Evolutionary conservation across 92 coral and sea anemone genomes (phyloP).

Genomic region (Palythoa heliodiscus): DNA sequence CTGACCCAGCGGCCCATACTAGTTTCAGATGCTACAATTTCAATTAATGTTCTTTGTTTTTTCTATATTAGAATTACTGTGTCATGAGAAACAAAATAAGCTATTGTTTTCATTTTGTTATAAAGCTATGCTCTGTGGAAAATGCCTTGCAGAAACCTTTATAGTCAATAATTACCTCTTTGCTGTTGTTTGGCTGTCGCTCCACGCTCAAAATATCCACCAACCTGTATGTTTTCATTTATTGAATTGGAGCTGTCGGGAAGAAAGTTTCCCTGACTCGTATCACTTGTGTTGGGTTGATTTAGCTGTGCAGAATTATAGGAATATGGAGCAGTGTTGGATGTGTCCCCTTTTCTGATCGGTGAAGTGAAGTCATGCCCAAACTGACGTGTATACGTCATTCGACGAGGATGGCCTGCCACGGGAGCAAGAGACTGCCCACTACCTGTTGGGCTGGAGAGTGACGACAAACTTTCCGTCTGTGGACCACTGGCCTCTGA

Average conservation of each 20-base stretch:
- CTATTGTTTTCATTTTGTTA: too few relatives aligned
- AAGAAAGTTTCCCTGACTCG: neutral
- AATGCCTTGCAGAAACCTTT: neutral
- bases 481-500: neutral
- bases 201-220: neutral
- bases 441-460: neutral
- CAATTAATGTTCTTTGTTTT: too few relatives aligned
- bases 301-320: neutral
- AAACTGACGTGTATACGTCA: constrained; percentile 24
- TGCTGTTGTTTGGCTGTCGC: neutral
- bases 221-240: neutral
- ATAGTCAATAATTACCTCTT: neutral
- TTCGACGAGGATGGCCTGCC: neutral
- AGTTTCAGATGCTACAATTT: too few relatives aligned
- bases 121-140: neutral
- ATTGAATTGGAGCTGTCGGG: neutral
- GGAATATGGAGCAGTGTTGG: neutral
- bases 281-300: neutral
- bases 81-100: too few relatives aligned
- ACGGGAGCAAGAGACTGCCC: neutral
- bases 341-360: neutral
- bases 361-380: neutral
- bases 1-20: too few relatives aligned
- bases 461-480: neutral
- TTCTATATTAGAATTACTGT: too few relatives aligned